Conservation (phyloP, 2,113 vertebrate species). For the Parus major region DNA sequence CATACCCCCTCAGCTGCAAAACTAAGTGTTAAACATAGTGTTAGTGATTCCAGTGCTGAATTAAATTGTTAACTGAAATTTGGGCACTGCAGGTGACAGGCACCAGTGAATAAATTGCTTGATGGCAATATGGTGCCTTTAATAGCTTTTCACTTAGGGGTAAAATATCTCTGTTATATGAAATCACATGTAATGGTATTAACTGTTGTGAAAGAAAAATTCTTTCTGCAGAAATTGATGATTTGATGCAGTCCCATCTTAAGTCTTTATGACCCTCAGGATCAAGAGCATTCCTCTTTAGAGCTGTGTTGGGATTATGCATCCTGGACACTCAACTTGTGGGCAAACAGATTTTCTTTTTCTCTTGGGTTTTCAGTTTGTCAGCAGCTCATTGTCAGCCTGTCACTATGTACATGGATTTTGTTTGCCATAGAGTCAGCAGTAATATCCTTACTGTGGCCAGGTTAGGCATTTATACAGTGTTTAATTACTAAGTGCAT, state of each 20-base stretch:
- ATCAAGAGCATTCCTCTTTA: background rate
- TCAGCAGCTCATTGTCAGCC: background rate
- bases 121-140: background rate
- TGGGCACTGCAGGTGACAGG: background rate
- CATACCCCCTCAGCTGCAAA: background rate
- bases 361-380: background rate
- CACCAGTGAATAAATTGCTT: background rate
- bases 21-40: background rate
- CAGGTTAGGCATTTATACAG: background rate
- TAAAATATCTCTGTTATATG: background rate
- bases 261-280: background rate
- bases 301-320: background rate
- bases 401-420: background rate
- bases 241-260: background rate
- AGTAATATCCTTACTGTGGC: background rate
- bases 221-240: background rate
- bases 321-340: background rate
- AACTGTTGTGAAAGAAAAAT: background rate
- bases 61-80: background rate
- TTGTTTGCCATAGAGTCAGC: background rate
- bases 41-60: background rate
- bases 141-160: background rate
- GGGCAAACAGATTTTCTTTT: background rate
- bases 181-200: background rate
- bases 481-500: background rate